Percentiles rank a stretch among this genome's conserved stretches.
Conservation (phyloP, 1,140 invertebrate species). For the Cyrtorhinus lividipennis region DNA sequence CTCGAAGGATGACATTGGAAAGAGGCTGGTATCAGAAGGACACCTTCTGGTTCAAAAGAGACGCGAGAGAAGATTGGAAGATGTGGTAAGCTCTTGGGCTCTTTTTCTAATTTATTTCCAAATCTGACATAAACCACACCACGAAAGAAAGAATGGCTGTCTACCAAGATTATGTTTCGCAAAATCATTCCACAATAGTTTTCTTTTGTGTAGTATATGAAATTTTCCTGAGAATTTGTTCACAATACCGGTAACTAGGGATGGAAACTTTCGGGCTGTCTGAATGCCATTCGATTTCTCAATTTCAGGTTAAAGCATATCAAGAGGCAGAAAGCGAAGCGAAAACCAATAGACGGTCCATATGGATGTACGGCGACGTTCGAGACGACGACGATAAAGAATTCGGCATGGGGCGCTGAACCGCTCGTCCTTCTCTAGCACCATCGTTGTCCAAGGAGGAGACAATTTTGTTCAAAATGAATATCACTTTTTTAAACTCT, state of each 20-base stretch:
- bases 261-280: no score
- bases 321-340: constrained; percentile 69
- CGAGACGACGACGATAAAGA: constrained; percentile 89
- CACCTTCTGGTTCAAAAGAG: constrained; percentile 64
- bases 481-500: background rate
- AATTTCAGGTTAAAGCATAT: constrained; percentile 55
- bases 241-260: no score
- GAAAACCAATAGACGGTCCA: constrained; percentile 63
- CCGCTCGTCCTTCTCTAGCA: background rate
- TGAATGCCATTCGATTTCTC: no score
- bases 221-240: no score
- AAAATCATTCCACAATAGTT: background rate
- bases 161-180: background rate
- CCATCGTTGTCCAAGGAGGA: constrained; percentile 1
- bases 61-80: constrained; percentile 63
- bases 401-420: constrained; percentile 42
- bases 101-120: no score
- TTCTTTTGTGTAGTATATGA: no score
- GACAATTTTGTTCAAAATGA: background rate
- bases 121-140: no score
- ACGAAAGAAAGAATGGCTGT: background rate
- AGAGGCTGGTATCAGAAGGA: constrained; percentile 72
- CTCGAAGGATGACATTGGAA: constrained; percentile 66
- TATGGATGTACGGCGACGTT: constrained; percentile 95
- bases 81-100: constrained; percentile 48